These are phyloP conservation scores for Dromas ardeola DNA, from an alignment of 2,113 vertebrate genomes.

Conservation along the genomic window DNA sequence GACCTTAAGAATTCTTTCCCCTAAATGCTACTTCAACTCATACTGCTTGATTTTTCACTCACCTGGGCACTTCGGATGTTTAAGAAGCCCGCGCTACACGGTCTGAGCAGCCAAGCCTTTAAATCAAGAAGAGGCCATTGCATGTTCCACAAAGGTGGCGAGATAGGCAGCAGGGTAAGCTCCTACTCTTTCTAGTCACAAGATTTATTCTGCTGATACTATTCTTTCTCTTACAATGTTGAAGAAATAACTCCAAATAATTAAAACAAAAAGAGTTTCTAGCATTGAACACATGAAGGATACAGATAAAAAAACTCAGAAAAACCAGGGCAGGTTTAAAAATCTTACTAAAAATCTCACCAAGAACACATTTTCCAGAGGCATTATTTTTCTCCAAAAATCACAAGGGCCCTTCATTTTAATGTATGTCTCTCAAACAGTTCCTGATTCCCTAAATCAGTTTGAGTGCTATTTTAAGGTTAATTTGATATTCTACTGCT, in stretches of 20 bases:
- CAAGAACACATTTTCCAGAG: not conserved
- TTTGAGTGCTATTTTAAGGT: constrained; percentile 8
- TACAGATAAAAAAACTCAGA: not conserved
- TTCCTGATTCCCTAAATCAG: not conserved
- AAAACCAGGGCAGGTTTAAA: not conserved
- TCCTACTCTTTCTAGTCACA: not conserved
- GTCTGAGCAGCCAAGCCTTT: not conserved
- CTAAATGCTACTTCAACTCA: not conserved
- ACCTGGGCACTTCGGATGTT: not conserved
- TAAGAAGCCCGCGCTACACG: accelerated
- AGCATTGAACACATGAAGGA: not conserved
- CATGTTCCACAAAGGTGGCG: not conserved
- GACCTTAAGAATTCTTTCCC: not conserved
- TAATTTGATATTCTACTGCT: constrained; percentile 29
- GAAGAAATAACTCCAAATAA: not conserved
- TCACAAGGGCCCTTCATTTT: not conserved
- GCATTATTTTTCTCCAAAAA: not conserved
- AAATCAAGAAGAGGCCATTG: not conserved
- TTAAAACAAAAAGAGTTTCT: not conserved
- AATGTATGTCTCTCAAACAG: not conserved
- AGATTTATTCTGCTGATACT: not conserved
- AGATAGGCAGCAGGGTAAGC: not conserved
- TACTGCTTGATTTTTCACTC: not conserved
- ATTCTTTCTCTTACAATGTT: not conserved
- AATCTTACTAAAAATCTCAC: not conserved